phyloP scores from a whole-genome alignment of 2,888 invertebrate genomes.

The Cataglyphis albicans region DNA sequence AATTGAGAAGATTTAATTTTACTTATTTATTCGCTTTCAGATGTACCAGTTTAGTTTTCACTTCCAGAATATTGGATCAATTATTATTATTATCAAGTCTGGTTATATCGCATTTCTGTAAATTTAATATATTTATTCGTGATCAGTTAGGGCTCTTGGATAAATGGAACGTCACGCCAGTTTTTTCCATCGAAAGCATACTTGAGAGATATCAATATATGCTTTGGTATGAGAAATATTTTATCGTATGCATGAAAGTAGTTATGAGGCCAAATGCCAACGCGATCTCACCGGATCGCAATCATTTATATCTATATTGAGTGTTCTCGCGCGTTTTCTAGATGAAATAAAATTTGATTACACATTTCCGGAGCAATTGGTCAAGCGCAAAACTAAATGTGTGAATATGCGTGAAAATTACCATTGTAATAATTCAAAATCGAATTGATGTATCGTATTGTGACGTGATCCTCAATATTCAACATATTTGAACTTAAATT shows the following conservation, averaged over 20 bases:
- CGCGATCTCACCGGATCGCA: conserved; percentile 49
- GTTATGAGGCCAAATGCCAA: conserved; percentile 72
- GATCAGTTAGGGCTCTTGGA: background rate
- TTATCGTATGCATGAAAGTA: conserved; percentile 63
- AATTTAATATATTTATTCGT: background rate
- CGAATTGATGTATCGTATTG: background rate
- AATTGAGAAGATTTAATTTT: conserved; percentile 24
- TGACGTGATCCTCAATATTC: background rate
- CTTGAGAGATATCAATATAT: conserved; percentile 68
- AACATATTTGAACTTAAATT: conserved; percentile 4
- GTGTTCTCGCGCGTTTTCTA: background rate
- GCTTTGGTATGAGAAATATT: conserved; percentile 68
- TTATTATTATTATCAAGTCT: background rate
- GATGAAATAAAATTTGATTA: conserved; percentile 33
- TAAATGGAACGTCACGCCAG: conserved; percentile 1
- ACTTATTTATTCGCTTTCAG: background rate
- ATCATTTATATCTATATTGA: conserved; percentile 44
- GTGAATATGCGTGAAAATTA: background rate
- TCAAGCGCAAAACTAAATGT: background rate
- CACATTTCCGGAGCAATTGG: conserved; percentile 6
- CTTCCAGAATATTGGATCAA: background rate
- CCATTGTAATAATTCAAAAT: background rate
- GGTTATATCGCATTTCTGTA: background rate
- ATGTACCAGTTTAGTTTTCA: background rate
- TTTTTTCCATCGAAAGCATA: conserved; percentile 42